Evolutionary conservation across 2,797 vertebrate species (phyloP).

Genomic region (Artibeus jamaicensis): DNA sequence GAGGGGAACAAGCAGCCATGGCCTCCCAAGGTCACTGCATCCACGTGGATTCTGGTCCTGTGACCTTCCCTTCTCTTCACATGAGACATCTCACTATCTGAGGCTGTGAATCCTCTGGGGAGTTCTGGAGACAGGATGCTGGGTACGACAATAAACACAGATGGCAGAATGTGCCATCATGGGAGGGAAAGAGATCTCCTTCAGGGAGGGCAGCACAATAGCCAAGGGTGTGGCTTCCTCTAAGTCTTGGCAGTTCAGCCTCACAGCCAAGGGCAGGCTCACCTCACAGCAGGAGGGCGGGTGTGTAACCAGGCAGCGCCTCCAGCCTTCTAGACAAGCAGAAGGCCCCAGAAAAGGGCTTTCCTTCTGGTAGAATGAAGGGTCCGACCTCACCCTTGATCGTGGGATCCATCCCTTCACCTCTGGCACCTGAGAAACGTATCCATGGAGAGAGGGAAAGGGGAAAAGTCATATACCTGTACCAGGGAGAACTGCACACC

Average conservation of each 20-base stretch:
- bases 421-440: not conserved
- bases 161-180: not conserved
- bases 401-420: not conserved
- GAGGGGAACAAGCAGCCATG: constrained; percentile 5
- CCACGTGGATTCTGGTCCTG: not conserved
- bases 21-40: constrained; percentile 46
- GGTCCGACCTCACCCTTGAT: not conserved
- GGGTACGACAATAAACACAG: constrained; percentile 67
- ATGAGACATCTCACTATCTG: constrained; percentile 60
- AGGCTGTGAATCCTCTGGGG: constrained; percentile 30
- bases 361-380: not conserved
- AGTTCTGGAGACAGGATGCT: constrained; percentile 55
- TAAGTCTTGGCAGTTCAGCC: not conserved
- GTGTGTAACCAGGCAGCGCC: not conserved
- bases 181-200: constrained; percentile 18
- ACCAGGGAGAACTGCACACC: not conserved
- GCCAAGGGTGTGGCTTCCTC: constrained; percentile 38
- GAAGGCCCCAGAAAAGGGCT: not conserved
- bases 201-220: constrained; percentile 43
- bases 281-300: not conserved
- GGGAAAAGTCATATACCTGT: not conserved
- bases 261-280: not conserved
- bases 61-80: constrained; percentile 35
- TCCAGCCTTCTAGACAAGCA: not conserved
- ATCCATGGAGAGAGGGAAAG: not conserved